Conservation (phyloP, 2,797 vertebrate genomes). For the Fistularia commersonii region DNA sequence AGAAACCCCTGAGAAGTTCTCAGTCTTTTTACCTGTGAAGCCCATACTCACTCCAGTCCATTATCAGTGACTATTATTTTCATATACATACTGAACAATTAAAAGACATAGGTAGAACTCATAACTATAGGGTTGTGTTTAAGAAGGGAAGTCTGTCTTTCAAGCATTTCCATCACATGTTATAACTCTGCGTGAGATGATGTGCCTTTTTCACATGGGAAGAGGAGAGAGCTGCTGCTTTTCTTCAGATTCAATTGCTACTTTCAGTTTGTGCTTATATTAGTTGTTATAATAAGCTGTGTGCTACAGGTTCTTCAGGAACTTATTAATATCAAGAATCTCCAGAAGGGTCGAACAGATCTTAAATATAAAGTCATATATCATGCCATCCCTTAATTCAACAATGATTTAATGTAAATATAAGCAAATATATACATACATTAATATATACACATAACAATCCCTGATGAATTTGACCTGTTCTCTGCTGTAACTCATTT, state of each 20-base stretch:
- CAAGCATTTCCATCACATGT: too few relatives aligned
- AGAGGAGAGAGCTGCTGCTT: neutral
- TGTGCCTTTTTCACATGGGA: neutral
- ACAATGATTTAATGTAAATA: constrained; percentile 57
- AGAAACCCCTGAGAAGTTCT: constrained; percentile 40
- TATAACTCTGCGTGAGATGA: neutral
- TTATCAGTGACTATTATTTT: constrained; percentile 19
- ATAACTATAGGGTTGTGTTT: constrained; percentile 1
- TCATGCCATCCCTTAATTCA: constrained; percentile 1
- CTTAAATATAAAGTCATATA: constrained; percentile 2
- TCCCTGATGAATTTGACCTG: constrained; percentile 40
- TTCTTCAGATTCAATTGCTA: neutral
- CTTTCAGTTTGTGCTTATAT: too few relatives aligned
- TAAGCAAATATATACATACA: constrained; percentile 27
- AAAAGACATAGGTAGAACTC: constrained; percentile 12
- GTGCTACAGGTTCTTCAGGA: too few relatives aligned
- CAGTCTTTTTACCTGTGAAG: constrained; percentile 11
- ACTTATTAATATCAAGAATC: too few relatives aligned
- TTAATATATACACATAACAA: constrained; percentile 38
- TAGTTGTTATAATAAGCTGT: too few relatives aligned
- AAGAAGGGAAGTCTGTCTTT: too few relatives aligned
- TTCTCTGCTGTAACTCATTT: constrained; percentile 55
- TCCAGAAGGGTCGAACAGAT: too few relatives aligned
- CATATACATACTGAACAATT: constrained; percentile 11
- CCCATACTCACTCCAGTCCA: constrained; percentile 11